A percentile compares a stretch with the other conserved stretches of the same genome.
Evolutionary conservation across 1,140 invertebrate genomes (phyloP).

Genomic region (Penaeus indicus): DNA sequence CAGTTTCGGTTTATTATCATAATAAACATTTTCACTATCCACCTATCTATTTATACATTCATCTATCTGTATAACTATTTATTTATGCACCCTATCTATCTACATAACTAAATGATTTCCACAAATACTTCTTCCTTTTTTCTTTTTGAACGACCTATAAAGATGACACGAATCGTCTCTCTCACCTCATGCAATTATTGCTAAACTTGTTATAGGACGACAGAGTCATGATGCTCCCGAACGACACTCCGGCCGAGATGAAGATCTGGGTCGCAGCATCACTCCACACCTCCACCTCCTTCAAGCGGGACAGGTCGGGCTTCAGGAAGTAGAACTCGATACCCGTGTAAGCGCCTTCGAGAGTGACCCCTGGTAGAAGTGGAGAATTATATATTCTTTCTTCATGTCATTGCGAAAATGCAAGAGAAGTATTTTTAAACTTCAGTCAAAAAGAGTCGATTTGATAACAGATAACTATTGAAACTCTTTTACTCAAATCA

Average conservation of each 20-base stretch:
- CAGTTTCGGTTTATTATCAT: too few species aligned
- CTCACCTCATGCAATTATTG: constrained; percentile 65
- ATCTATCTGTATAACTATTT: background rate
- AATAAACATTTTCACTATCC: too few species aligned
- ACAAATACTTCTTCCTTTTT: background rate
- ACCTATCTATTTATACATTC: too few species aligned
- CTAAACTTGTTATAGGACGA: constrained; percentile 66
- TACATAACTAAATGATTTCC: too few species aligned
- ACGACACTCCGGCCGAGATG: constrained; percentile 63
- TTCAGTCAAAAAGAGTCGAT: too few species aligned
- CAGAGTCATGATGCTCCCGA: constrained; percentile 65
- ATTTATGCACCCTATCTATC: background rate
- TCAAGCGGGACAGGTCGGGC: constrained; percentile 65
- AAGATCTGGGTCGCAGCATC: constrained; percentile 68
- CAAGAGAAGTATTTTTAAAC: too few species aligned
- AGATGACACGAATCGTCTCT: background rate
- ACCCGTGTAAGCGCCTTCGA: constrained; percentile 65
- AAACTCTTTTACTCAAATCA: too few species aligned
- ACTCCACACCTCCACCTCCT: constrained; percentile 63
- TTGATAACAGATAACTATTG: too few species aligned
- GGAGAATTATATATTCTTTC: background rate
- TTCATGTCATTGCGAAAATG: too few species aligned
- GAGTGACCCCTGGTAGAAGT: constrained; percentile 40
- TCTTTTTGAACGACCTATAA: background rate
- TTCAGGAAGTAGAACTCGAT: constrained; percentile 66